phyloP scores from a whole-genome alignment of 2,113 vertebrate species.

The Strigops habroptila region DNA sequence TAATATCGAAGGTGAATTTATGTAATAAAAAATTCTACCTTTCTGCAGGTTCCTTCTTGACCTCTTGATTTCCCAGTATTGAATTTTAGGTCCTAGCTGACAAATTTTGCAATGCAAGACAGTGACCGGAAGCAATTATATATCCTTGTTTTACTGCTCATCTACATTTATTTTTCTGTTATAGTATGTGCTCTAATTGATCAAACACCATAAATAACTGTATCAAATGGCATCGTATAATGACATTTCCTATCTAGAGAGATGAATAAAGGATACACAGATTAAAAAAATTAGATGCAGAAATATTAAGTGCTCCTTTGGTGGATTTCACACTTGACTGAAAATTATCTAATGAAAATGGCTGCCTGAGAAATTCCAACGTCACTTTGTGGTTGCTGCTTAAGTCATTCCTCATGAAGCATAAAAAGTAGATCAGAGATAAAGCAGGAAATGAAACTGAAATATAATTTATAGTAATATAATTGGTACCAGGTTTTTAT shows the following conservation, averaged over 20 bases:
- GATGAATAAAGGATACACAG: neutral
- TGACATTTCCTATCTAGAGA: constrained; percentile 1
- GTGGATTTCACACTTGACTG: neutral
- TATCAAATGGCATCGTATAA: neutral
- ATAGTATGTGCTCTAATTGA: neutral
- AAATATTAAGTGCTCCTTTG: neutral
- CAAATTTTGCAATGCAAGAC: neutral
- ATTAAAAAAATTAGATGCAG: neutral
- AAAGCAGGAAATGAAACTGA: neutral
- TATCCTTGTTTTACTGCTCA: neutral
- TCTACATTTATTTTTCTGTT: neutral
- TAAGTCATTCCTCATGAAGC: neutral
- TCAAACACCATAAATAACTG: neutral
- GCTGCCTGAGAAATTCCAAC: neutral
- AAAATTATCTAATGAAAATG: neutral
- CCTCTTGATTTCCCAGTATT: neutral
- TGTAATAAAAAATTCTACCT: neutral
- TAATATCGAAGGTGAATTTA: constrained; percentile 18
- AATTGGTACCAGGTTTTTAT: neutral
- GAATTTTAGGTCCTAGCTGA: neutral
- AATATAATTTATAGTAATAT: neutral
- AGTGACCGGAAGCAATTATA: neutral
- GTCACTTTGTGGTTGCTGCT: neutral
- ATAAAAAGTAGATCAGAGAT: neutral
- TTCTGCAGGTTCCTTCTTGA: neutral